These are phyloP conservation scores for Vicugna pacos DNA, from an alignment of 2,113 vertebrate genomes.

Conservation along the genomic window DNA sequence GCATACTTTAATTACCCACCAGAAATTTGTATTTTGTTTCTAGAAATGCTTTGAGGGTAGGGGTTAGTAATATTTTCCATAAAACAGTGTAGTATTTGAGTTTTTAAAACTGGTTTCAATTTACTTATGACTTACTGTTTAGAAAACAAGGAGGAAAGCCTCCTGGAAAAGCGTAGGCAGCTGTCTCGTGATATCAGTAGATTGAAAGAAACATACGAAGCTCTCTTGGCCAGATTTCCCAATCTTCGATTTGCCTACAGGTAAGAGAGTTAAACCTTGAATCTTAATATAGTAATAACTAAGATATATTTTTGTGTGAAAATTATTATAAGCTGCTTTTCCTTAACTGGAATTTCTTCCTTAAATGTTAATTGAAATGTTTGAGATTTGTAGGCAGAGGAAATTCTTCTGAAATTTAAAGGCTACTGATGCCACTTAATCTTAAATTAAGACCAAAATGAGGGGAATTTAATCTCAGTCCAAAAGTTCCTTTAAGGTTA, in stretches of 20 bases:
- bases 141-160: slow-evolving; percentile 92
- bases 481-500: slow-evolving; percentile 16
- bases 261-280: slow-evolving; percentile 86
- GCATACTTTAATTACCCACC: neutral
- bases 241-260: slow-evolving; percentile 95
- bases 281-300: slow-evolving; percentile 18
- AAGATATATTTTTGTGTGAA: neutral
- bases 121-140: slow-evolving; percentile 52
- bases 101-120: slow-evolving; percentile 47
- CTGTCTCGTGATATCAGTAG: slow-evolving; percentile 86
- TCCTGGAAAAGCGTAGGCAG: slow-evolving; percentile 89
- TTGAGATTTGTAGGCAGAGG: neutral
- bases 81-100: neutral
- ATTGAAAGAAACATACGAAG: slow-evolving; percentile 90
- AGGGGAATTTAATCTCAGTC: slow-evolving; percentile 24
- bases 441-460: slow-evolving; percentile 34
- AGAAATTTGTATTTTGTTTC: slow-evolving; percentile 58
- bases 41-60: slow-evolving; percentile 46
- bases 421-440: slow-evolving; percentile 6
- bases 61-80: slow-evolving; percentile 21
- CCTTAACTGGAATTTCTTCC: neutral
- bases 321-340: neutral
- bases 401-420: neutral
- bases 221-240: slow-evolving; percentile 92
- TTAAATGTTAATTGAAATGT: slow-evolving; percentile 7